A percentile compares a stretch with the other conserved stretches of the same genome.
phyloP scores from a whole-genome alignment of 2,113 vertebrate species.

The Barnardius zonarius region DNA sequence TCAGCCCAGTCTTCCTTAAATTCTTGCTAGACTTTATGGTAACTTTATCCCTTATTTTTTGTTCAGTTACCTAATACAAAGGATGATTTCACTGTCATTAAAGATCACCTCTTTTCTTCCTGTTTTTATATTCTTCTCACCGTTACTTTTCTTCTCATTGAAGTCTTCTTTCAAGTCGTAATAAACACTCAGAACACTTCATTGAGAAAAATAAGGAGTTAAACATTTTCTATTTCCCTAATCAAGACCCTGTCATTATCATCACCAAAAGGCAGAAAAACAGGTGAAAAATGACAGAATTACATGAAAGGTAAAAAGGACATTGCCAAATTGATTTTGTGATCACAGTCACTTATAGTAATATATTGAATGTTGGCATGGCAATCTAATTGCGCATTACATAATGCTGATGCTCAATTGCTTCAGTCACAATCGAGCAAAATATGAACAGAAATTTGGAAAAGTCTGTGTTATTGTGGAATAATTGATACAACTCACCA shows the following conservation, averaged over 20 bases:
- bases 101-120: not conserved
- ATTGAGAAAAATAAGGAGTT: conserved; percentile 65
- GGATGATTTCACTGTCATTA: not conserved
- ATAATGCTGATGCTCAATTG: not conserved
- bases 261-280: conserved; percentile 8
- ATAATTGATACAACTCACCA: not conserved
- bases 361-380: not conserved
- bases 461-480: not conserved
- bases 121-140: not conserved
- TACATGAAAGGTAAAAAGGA: conserved; percentile 6
- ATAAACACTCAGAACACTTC: conserved; percentile 14
- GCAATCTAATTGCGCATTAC: not conserved
- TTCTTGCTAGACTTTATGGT: not conserved
- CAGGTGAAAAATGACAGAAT: conserved; percentile 7
- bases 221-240: conserved; percentile 49
- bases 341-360: not conserved
- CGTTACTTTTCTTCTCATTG: not conserved
- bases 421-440: not conserved
- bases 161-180: not conserved
- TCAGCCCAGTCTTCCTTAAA: not conserved
- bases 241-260: conserved; percentile 62
- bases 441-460: not conserved
- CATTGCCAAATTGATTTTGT: not conserved
- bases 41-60: conserved; percentile 22
- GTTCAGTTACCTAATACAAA: not conserved